Conservation (phyloP, 2,113 vertebrate genomes). For the Apteryx mantelli region DNA sequence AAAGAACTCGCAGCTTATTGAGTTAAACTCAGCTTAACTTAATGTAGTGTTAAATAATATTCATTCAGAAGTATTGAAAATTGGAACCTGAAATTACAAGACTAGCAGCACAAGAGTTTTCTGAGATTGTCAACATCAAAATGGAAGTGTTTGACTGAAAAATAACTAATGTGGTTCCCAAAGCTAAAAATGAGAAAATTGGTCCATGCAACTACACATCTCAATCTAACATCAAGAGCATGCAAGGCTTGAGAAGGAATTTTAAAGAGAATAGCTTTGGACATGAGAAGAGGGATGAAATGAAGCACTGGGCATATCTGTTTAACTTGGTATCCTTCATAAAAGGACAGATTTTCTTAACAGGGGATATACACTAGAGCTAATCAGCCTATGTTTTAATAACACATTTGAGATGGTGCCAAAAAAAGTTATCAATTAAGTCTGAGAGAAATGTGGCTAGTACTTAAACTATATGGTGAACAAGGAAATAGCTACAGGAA, state of each 20-base stretch:
- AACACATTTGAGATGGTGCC: background rate
- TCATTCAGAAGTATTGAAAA: background rate
- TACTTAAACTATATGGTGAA: background rate
- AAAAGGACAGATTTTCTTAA: background rate
- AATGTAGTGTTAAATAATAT: background rate
- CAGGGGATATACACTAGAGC: background rate
- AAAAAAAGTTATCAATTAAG: background rate
- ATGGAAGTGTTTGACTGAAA: background rate
- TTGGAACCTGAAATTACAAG: background rate
- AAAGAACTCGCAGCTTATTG: background rate
- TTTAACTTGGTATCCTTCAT: background rate
- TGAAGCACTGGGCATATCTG: background rate
- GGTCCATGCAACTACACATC: background rate
- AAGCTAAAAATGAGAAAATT: background rate
- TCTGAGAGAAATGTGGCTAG: background rate
- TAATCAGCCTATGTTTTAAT: background rate
- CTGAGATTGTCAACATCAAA: background rate
- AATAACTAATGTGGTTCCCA: background rate
- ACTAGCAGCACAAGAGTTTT: background rate
- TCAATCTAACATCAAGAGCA: background rate
- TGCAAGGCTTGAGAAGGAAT: background rate
- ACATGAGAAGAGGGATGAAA: background rate
- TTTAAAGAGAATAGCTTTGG: background rate
- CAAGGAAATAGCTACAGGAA: background rate
- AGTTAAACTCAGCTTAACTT: background rate